A percentile compares a stretch with the other conserved stretches of the same genome.
phyloP scores from a whole-genome alignment of 2,797 vertebrate species.

The Melanotaenia pygmaea region DNA sequence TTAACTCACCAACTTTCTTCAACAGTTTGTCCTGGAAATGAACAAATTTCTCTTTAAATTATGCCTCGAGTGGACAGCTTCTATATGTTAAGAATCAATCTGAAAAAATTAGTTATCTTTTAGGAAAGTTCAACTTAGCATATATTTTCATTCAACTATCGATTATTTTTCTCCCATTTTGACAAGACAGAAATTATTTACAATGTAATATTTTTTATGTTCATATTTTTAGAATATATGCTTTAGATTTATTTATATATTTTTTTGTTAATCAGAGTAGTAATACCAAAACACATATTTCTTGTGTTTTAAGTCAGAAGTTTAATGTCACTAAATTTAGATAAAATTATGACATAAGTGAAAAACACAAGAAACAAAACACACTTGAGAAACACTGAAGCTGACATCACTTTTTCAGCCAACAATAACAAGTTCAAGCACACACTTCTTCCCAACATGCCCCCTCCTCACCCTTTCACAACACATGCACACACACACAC shows the following conservation, averaged over 20 bases:
- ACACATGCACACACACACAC: conserved; percentile 20
- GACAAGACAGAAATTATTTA: not conserved
- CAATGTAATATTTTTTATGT: not conserved
- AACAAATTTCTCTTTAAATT: not conserved
- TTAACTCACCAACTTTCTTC: not conserved
- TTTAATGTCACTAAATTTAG: conserved; percentile 40
- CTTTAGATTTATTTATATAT: not conserved
- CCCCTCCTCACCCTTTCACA: conserved; percentile 50
- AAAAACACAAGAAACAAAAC: conserved; percentile 66
- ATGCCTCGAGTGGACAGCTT: not conserved
- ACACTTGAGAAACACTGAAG: conserved; percentile 70
- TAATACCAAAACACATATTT: not conserved
- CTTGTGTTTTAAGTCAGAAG: conserved; percentile 12
- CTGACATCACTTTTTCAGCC: conserved; percentile 74
- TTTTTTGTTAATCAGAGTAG: not conserved
- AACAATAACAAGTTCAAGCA: conserved; percentile 81
- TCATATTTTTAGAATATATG: not conserved
- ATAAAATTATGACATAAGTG: conserved; percentile 53
- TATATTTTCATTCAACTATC: not conserved
- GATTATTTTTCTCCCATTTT: not conserved
- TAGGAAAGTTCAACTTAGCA: not conserved
- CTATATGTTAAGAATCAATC: not conserved
- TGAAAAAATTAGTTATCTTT: not conserved
- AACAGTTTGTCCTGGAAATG: not conserved
- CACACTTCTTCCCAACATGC: conserved; percentile 74